These are phyloP conservation scores for Troides oblongomaculatus DNA, from an alignment of 2,888 invertebrate species.

Conservation along the genomic window DNA sequence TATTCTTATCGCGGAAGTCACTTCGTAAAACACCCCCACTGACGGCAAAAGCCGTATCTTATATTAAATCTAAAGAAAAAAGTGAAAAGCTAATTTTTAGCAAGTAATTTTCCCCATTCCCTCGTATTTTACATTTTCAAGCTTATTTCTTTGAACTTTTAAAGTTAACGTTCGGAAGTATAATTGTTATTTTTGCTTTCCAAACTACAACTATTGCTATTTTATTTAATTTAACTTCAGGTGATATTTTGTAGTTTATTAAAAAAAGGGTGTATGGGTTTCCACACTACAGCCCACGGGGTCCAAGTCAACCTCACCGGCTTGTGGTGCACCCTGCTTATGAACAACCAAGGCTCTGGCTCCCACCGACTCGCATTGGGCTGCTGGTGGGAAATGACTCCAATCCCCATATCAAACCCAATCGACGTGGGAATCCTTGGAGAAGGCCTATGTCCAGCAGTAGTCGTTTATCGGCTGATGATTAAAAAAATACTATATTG, in stretches of 20 bases:
- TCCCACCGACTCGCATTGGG: no score
- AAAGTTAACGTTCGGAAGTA: slow-evolving; percentile 19
- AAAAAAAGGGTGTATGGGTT: no score
- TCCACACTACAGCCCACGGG: no score
- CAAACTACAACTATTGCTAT: neutral
- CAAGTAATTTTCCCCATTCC: slow-evolving; percentile 3
- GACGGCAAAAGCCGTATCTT: neutral
- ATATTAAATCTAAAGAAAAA: slow-evolving; percentile 23
- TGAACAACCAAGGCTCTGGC: no score
- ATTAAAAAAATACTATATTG: neutral
- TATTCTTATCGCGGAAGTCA: slow-evolving; percentile 24
- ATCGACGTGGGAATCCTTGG: no score
- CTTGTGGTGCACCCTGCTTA: no score
- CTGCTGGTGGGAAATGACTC: no score
- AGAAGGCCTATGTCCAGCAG: no score
- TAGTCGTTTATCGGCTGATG: neutral
- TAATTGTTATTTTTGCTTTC: slow-evolving; percentile 19
- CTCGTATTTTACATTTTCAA: slow-evolving; percentile 22
- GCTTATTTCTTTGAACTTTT: slow-evolving; percentile 23
- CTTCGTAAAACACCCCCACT: slow-evolving; percentile 20
- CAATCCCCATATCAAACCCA: no score
- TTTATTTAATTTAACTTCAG: slow-evolving; percentile 2
- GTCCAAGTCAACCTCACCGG: no score
- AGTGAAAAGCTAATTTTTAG: slow-evolving; percentile 15
- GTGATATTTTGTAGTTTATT: neutral